Evolutionary conservation across 1,140 invertebrate genomes (phyloP).

Genomic region (Aphelinus atriplicis): DNA sequence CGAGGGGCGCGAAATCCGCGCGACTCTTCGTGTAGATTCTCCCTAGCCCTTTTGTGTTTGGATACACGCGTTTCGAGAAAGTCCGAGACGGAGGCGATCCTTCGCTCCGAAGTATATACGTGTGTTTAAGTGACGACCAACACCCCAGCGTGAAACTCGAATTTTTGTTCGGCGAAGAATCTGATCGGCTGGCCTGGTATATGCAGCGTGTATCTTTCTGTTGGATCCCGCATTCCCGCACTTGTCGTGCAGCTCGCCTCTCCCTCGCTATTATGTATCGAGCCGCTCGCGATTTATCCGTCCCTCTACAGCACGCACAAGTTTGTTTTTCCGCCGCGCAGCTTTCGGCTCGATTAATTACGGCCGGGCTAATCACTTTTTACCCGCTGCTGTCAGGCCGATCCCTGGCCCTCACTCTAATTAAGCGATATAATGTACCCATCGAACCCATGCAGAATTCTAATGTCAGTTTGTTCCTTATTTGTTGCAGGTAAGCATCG

Average conservation of each 20-base stretch:
- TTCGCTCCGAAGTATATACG: background rate
- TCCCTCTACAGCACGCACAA: slow-evolving; percentile 20
- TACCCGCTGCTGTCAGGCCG: slow-evolving; percentile 20
- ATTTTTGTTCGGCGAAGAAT: background rate
- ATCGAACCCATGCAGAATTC: background rate
- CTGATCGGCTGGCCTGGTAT: slow-evolving; percentile 40
- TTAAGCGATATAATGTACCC: slow-evolving; percentile 23
- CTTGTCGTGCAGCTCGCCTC: slow-evolving; percentile 13
- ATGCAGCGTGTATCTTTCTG: slow-evolving; percentile 23
- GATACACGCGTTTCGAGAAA: too few relatives aligned
- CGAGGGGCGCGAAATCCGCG: too few relatives aligned
- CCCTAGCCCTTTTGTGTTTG: too few relatives aligned
- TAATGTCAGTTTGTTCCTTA: slow-evolving; percentile 2
- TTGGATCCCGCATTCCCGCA: background rate
- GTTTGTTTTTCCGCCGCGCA: too few relatives aligned
- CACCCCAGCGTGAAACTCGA: background rate
- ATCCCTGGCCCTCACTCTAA: slow-evolving; percentile 11
- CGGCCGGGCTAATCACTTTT: slow-evolving; percentile 31
- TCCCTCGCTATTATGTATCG: slow-evolving; percentile 60
- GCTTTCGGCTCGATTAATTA: slow-evolving; percentile 11
- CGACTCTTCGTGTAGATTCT: too few relatives aligned
- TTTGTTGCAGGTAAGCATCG: slow-evolving; percentile 33
- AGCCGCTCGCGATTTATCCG: slow-evolving; percentile 66
- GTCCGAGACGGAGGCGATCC: background rate
- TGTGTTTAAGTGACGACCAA: background rate